Percentiles rank a stretch among this genome's conserved stretches.
phyloP scores from a whole-genome alignment of 2,113 vertebrate species.

The Cygnus buccinator region DNA sequence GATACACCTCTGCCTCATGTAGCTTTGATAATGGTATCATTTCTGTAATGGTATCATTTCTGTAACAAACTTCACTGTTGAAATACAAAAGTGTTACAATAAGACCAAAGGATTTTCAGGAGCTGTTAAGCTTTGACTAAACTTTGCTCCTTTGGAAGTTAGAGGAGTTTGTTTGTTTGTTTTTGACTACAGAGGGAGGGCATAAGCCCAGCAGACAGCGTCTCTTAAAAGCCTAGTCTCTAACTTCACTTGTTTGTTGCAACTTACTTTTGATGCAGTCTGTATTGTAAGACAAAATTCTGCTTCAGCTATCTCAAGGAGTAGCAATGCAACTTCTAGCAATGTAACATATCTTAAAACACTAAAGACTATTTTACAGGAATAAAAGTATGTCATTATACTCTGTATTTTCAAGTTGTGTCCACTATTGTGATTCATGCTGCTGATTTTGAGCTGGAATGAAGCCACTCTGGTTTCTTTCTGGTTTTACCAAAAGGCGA shows the following conservation, averaged over 20 bases:
- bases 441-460: background rate
- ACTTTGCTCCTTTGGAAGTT: background rate
- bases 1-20: background rate
- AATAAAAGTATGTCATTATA: background rate
- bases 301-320: background rate
- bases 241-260: background rate
- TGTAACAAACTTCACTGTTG: background rate
- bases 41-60: background rate
- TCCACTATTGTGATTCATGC: background rate
- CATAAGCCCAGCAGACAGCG: background rate
- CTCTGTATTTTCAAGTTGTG: background rate
- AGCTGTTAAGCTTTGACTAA: background rate
- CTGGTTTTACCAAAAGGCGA: background rate
- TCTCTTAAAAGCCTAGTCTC: background rate
- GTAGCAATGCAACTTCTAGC: background rate
- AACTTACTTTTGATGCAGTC: background rate
- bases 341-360: background rate
- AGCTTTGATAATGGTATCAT: background rate
- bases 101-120: slow-evolving; percentile 1
- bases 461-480: background rate
- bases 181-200: background rate
- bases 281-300: background rate
- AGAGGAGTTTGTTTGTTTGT: background rate
- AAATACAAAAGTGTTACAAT: background rate
- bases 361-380: background rate